Evolutionary conservation across 2,888 invertebrate genomes (phyloP).

Genomic region (Nasonia oneida): DNA sequence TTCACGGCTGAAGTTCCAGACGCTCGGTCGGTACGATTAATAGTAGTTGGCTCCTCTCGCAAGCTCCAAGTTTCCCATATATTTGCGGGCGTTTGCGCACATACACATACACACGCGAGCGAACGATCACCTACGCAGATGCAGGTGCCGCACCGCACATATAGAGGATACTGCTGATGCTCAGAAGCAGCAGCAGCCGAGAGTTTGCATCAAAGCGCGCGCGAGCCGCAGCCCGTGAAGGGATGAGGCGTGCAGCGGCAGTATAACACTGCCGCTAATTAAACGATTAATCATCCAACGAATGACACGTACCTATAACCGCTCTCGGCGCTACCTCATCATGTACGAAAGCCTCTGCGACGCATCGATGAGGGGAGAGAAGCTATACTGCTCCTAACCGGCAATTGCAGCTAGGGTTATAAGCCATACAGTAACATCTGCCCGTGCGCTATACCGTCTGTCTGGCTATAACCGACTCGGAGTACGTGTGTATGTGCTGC

Average conservation of each 20-base stretch:
- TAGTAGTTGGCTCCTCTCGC: slow-evolving; percentile 56
- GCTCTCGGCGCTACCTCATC: background rate
- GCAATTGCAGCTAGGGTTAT: slow-evolving; percentile 31
- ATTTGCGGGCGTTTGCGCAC: background rate
- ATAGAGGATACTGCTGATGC: background rate
- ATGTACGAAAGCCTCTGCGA: background rate
- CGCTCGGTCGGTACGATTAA: slow-evolving; percentile 1
- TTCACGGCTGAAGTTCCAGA: slow-evolving; percentile 16
- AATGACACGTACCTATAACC: slow-evolving; percentile 69
- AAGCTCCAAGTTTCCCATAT: slow-evolving; percentile 25
- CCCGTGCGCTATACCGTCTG: background rate
- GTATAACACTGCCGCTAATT: slow-evolving; percentile 77
- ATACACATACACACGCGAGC: background rate
- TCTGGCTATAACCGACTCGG: slow-evolving; percentile 15
- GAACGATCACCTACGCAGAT: background rate
- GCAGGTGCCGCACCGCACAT: background rate
- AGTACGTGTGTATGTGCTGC: background rate
- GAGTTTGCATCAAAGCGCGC: slow-evolving; percentile 2
- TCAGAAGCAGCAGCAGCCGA: background rate
- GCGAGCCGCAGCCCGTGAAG: background rate
- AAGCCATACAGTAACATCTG: background rate
- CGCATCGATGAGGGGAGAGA: slow-evolving; percentile 1
- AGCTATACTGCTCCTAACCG: background rate
- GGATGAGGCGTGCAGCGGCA: slow-evolving; percentile 58
- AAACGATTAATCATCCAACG: slow-evolving; percentile 78